Evolutionary conservation across 2,797 vertebrate genomes (phyloP).

Genomic region (Basileuterus tristriatus): DNA sequence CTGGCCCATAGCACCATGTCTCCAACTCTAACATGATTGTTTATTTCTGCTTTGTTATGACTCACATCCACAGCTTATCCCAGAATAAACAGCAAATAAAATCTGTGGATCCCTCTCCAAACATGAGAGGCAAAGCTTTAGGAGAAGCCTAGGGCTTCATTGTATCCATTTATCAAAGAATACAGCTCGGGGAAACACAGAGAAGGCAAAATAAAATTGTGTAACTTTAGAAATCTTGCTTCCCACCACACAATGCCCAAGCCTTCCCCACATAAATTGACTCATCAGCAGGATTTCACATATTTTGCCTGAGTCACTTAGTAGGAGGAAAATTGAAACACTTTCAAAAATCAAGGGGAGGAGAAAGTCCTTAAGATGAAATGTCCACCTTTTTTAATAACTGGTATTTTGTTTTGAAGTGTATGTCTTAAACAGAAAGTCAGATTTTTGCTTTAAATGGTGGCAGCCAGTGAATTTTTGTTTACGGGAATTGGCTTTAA

Average conservation of each 20-base stretch:
- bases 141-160: background rate
- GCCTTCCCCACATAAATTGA: background rate
- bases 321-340: background rate
- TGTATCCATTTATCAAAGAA: fast-evolving
- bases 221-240: background rate
- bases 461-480: background rate
- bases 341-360: background rate
- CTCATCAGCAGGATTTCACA: background rate
- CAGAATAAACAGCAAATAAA: constrained; percentile 6
- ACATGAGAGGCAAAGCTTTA: background rate
- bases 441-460: background rate
- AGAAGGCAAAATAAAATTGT: background rate
- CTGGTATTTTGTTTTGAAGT: background rate
- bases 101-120: background rate
- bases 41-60: constrained; percentile 13
- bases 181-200: background rate
- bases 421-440: background rate
- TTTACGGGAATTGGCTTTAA: background rate
- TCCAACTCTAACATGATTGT: background rate
- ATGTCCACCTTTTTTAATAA: background rate
- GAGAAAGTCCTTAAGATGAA: background rate
- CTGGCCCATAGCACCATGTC: background rate
- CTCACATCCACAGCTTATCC: background rate
- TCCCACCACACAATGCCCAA: background rate
- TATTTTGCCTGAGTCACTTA: background rate